Evolutionary conservation across 2,797 vertebrate genomes (phyloP).

Genomic region (Tragelaphus oryx): DNA sequence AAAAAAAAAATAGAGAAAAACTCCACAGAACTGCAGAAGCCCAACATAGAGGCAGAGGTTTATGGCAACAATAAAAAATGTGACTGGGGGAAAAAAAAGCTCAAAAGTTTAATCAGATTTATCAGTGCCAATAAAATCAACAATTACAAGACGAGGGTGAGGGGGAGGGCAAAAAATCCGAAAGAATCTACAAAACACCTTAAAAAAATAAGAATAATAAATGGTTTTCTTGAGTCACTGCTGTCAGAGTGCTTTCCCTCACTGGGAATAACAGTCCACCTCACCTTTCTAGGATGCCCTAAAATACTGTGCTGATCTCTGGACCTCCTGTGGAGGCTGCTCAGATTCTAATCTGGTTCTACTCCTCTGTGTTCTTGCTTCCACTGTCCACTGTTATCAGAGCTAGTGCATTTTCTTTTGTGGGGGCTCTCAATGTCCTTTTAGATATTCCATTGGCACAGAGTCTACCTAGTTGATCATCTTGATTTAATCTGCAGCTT

Average conservation of each 20-base stretch:
- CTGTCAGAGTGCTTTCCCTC: not conserved
- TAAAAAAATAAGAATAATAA: not conserved
- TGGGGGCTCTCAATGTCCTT: not conserved
- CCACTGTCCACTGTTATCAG: not conserved
- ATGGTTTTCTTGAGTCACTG: not conserved
- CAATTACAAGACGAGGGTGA: rapidly evolving
- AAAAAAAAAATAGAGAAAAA: too few species aligned
- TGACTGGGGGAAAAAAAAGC: too few species aligned
- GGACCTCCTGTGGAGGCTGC: not conserved
- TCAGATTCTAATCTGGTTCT: not conserved
- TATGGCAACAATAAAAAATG: too few species aligned
- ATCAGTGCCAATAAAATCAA: not conserved
- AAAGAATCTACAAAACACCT: not conserved
- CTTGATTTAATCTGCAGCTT: not conserved
- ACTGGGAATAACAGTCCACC: not conserved
- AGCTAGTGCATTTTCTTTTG: not conserved
- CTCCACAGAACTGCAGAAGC: too few species aligned
- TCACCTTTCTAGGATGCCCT: not conserved
- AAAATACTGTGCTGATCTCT: not conserved
- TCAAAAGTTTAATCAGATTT: too few species aligned
- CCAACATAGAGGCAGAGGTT: too few species aligned
- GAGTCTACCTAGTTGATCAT: not conserved
- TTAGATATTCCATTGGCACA: not conserved
- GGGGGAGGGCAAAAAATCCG: rapidly evolving
- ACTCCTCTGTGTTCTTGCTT: not conserved